Evolutionary conservation across 2,797 vertebrate genomes (phyloP).

Genomic region (Passerculus sandwichensis): DNA sequence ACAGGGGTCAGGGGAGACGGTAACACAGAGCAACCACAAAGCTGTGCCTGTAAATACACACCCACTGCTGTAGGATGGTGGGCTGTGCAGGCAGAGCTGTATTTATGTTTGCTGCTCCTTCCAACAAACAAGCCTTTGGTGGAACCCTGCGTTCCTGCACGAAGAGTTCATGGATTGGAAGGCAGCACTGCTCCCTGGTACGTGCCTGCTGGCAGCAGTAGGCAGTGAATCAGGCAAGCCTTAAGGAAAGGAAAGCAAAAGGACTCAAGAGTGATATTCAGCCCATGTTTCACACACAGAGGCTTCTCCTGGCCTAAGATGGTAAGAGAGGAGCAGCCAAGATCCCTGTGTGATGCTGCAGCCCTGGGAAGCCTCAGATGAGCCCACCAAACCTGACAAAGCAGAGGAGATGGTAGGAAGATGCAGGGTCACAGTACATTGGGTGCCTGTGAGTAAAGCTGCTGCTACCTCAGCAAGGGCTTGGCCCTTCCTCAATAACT

Average conservation of each 20-base stretch:
- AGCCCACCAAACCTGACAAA: not conserved
- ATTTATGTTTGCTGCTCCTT: not conserved
- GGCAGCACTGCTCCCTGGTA: accelerated
- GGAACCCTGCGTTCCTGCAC: not conserved
- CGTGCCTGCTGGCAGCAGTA: accelerated
- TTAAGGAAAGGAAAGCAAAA: not conserved
- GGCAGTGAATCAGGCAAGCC: not conserved
- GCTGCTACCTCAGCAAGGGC: not conserved
- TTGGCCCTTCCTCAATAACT: not conserved
- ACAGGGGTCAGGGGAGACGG: not conserved
- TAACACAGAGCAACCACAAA: not conserved
- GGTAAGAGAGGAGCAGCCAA: not conserved
- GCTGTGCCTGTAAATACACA: not conserved
- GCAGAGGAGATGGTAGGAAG: not conserved
- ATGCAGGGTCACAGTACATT: accelerated
- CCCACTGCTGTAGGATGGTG: not conserved
- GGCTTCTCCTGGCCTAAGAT: not conserved
- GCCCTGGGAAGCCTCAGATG: not conserved
- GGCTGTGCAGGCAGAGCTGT: not conserved
- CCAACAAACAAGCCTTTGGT: not conserved
- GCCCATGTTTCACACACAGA: not conserved
- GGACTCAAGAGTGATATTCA: not conserved
- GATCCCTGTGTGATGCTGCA: not conserved
- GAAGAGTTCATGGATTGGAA: accelerated
- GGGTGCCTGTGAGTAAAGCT: not conserved